Conservation (phyloP, 2,113 vertebrate species). For the Albula goreensis region DNA sequence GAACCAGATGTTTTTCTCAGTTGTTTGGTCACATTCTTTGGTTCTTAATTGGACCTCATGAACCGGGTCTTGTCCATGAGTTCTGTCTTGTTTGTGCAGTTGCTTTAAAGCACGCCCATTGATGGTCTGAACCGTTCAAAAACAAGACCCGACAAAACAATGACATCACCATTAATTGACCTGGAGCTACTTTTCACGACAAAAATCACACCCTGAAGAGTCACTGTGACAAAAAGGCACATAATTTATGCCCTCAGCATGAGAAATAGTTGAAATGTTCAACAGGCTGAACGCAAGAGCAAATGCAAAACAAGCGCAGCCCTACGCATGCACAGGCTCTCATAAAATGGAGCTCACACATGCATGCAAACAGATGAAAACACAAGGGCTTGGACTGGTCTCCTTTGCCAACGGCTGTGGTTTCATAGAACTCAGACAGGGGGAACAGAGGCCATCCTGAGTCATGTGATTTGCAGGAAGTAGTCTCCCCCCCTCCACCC, state of each 20-base stretch:
- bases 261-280: neutral
- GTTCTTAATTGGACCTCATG: neutral
- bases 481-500: conserved; percentile 7
- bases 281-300: neutral
- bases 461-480: conserved; percentile 43
- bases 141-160: neutral
- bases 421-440: conserved; percentile 14
- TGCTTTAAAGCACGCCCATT: neutral
- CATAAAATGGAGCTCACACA: neutral
- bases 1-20: neutral
- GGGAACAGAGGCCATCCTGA: conserved; percentile 5
- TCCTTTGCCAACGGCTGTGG: conserved; percentile 12
- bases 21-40: neutral
- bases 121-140: neutral
- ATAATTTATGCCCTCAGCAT: neutral
- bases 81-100: neutral
- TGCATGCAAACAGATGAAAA: neutral
- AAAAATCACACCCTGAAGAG: neutral
- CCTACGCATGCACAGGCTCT: neutral
- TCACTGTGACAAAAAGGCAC: neutral
- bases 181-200: neutral
- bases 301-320: neutral
- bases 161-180: neutral
- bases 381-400: neutral
- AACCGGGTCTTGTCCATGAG: neutral